Conservation (phyloP, 2,113 vertebrate species). For the Ceuthmochares aereus region DNA sequence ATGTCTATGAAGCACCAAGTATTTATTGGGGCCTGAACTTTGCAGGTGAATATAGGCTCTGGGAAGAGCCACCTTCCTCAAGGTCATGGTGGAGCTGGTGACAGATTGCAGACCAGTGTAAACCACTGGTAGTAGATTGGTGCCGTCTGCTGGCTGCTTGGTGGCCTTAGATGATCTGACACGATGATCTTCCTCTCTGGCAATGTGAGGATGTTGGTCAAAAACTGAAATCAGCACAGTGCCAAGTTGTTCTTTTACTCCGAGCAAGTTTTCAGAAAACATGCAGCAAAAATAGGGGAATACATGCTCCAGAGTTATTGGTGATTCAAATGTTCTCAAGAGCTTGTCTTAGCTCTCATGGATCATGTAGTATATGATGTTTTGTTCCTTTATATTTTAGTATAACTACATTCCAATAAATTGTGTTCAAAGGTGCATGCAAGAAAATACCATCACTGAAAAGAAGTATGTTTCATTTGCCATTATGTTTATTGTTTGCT, state of each 20-base stretch:
- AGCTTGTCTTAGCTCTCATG: neutral
- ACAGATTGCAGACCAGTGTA: neutral
- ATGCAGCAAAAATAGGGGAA: neutral
- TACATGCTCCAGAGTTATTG: neutral
- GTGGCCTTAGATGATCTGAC: neutral
- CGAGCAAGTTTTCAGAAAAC: neutral
- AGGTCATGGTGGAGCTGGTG: neutral
- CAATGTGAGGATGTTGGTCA: fast-evolving
- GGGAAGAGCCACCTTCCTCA: neutral
- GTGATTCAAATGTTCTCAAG: neutral
- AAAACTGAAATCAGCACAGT: neutral
- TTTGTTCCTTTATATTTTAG: neutral
- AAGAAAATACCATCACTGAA: neutral
- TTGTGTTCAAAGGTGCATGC: neutral
- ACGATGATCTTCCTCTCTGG: neutral
- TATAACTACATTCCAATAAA: neutral
- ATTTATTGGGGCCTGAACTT: neutral
- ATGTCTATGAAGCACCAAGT: neutral
- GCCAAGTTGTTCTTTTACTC: fast-evolving
- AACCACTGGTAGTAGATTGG: neutral
- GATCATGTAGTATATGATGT: neutral
- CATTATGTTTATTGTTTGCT: neutral
- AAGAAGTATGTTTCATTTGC: neutral
- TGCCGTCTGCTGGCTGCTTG: neutral
- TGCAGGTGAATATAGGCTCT: neutral